phyloP scores from a whole-genome alignment of 2,113 vertebrate genomes.

The Sturnus vulgaris region DNA sequence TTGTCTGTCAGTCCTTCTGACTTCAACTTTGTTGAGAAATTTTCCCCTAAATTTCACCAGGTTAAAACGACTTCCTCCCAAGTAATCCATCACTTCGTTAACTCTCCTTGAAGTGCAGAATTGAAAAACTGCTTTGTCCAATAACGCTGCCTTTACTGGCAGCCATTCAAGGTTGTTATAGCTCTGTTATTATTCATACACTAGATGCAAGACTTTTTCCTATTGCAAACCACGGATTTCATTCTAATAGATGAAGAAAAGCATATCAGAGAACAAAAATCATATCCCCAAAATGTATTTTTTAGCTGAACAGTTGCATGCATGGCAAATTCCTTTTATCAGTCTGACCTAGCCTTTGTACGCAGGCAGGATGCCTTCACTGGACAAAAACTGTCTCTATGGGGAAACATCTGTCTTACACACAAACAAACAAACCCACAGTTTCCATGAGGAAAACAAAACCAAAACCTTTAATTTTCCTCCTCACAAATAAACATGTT shows the following conservation, averaged over 20 bases:
- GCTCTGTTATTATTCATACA: not conserved
- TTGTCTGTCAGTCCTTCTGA: not conserved
- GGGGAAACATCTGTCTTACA: not conserved
- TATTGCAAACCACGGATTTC: not conserved
- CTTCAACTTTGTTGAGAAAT: not conserved
- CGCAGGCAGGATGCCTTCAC: not conserved
- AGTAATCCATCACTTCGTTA: not conserved
- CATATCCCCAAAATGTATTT: not conserved
- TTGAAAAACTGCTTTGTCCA: not conserved
- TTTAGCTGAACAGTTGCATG: not conserved
- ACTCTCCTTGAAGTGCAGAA: not conserved
- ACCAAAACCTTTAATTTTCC: not conserved
- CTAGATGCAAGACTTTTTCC: not conserved
- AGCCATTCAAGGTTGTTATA: not conserved
- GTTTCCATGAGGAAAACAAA: not conserved
- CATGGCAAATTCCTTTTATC: not conserved
- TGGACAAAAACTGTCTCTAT: not conserved
- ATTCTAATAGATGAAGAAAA: not conserved
- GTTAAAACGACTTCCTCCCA: not conserved
- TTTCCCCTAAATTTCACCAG: not conserved
- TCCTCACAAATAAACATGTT: not conserved
- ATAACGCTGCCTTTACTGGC: not conserved
- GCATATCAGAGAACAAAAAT: not conserved
- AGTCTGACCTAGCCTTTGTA: not conserved
- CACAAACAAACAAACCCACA: not conserved